Percentiles rank a stretch among this genome's conserved stretches.
Conservation (phyloP, 2,113 vertebrate species). For the Euleptes europaea region DNA sequence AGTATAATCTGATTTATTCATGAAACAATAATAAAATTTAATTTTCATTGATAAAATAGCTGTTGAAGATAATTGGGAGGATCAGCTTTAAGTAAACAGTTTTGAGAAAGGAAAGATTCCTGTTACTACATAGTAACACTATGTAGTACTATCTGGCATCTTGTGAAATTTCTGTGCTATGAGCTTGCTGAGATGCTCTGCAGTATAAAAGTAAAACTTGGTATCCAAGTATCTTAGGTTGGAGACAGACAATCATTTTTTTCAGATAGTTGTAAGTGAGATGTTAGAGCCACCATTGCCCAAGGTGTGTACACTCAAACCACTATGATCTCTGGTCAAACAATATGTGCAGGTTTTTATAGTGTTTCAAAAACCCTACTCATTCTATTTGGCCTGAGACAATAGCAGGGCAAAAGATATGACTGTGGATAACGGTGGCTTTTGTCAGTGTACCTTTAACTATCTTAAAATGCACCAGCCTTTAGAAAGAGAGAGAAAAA, state of each 20-base stretch:
- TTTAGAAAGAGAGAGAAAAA: neutral
- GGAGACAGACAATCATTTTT: neutral
- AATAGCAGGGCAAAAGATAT: neutral
- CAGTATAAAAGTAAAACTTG: slow-evolving; percentile 27
- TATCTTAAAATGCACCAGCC: neutral
- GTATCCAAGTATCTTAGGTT: neutral
- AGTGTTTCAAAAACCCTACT: neutral
- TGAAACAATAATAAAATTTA: slow-evolving; percentile 33
- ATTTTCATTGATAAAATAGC: neutral
- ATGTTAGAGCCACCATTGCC: neutral
- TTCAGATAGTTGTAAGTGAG: neutral
- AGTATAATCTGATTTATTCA: slow-evolving; percentile 19
- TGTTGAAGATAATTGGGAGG: neutral
- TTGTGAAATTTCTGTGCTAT: neutral
- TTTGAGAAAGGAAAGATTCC: neutral
- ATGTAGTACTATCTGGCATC: neutral
- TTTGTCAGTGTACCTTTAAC: neutral
- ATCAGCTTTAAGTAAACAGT: neutral
- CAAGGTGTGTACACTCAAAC: neutral
- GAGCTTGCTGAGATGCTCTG: slow-evolving; percentile 24
- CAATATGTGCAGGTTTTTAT: too few species aligned
- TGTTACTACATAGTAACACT: neutral
- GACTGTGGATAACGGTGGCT: neutral
- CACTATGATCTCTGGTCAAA: neutral
- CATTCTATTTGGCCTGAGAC: neutral